phyloP scores from a whole-genome alignment of 2,797 vertebrate species.

The Urocyon cinereoargenteus region DNA sequence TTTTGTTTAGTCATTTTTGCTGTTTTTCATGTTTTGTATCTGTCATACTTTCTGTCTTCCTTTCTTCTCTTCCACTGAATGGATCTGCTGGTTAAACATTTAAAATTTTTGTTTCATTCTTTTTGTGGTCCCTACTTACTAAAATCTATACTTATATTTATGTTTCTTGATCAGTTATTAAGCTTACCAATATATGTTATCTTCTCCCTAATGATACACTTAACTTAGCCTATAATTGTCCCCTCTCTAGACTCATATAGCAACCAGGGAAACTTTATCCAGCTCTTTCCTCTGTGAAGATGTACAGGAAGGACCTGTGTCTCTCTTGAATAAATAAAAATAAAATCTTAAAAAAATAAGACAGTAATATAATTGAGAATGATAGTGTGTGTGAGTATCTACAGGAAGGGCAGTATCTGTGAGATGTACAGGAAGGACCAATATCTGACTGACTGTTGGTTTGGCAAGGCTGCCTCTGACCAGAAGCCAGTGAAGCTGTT shows the following conservation, averaged over 20 bases:
- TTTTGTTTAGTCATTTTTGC: background rate
- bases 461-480: background rate
- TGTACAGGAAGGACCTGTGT: background rate
- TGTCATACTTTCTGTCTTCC: background rate
- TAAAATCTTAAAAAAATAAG: background rate
- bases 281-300: background rate
- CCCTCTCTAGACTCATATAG: background rate
- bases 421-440: no score
- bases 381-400: background rate
- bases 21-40: background rate
- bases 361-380: background rate
- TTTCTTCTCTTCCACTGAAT: conserved; percentile 9
- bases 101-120: conserved; percentile 2
- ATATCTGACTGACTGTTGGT: background rate
- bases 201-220: background rate
- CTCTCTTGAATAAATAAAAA: no score
- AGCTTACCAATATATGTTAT: background rate
- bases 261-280: background rate
- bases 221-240: background rate
- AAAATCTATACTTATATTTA: background rate
- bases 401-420: no score
- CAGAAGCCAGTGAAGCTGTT: background rate
- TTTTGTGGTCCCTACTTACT: background rate
- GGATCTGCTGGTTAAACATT: background rate
- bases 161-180: background rate